Evolutionary conservation across 2,797 vertebrate species (phyloP).

Genomic region (Allobates femoralis): DNA sequence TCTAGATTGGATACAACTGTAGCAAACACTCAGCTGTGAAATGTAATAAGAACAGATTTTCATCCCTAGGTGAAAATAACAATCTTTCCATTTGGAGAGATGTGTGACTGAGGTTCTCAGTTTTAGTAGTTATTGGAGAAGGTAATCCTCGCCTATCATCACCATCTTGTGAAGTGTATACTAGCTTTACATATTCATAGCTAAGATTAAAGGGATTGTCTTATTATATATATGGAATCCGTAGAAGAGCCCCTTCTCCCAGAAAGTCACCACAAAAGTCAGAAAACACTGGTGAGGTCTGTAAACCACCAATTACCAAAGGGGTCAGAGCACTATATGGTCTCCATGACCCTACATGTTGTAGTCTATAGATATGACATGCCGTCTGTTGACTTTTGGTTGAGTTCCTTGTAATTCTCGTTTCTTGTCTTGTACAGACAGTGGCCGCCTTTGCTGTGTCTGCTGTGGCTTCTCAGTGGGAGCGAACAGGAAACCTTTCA

Average conservation of each 20-base stretch:
- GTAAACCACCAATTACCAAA: not conserved
- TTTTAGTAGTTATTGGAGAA: too few species aligned
- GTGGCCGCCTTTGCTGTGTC: conserved; percentile 97
- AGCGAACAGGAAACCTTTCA: conserved; percentile 97
- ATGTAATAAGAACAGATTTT: not conserved
- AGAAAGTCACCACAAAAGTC: not conserved
- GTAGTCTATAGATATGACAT: not conserved
- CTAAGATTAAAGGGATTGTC: too few species aligned
- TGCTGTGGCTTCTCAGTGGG: conserved; percentile 97
- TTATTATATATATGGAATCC: too few species aligned
- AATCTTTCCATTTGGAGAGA: too few species aligned
- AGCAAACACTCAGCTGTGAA: not conserved
- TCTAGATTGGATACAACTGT: not conserved
- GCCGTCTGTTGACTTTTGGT: not conserved
- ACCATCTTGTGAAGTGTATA: too few species aligned
- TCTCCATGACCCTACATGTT: not conserved
- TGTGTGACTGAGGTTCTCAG: too few species aligned
- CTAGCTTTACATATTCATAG: too few species aligned
- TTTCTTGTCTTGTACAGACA: conserved; percentile 73
- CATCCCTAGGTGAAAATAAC: not conserved
- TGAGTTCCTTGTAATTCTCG: not conserved
- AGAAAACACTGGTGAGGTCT: not conserved
- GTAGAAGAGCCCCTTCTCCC: too few species aligned
- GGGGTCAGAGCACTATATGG: not conserved
- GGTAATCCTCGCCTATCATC: too few species aligned